A percentile compares a stretch with the other conserved stretches of the same genome.
These are phyloP conservation scores for Drosophila lacertosa DNA, from an alignment of 1,140 invertebrate genomes.

Conservation along the genomic window DNA sequence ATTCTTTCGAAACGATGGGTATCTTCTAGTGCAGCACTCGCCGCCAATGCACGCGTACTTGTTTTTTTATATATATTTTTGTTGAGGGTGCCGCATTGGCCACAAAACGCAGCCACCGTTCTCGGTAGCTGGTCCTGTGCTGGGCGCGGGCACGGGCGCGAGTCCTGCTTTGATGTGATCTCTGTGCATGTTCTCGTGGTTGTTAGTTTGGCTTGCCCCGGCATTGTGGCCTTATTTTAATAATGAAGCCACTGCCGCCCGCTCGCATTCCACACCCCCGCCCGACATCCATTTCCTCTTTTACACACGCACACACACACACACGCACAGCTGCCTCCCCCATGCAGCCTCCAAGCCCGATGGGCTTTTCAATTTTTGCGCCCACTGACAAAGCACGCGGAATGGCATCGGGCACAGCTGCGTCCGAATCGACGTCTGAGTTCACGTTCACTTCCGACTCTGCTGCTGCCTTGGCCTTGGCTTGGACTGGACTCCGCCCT, in stretches of 20 bases:
- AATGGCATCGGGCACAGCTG: conserved; percentile 60
- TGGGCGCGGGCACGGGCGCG: conserved; percentile 26
- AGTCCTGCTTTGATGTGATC: conserved; percentile 54
- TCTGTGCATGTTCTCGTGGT: conserved; percentile 44
- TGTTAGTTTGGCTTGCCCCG: conserved; percentile 32
- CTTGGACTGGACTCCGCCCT: background rate
- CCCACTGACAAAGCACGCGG: conserved; percentile 52
- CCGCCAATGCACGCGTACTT: no score
- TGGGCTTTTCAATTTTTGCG: conserved; percentile 20
- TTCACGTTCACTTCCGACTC: no score
- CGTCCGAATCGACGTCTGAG: background rate
- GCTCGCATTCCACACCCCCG: conserved; percentile 32
- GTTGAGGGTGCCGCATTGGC: conserved; percentile 65
- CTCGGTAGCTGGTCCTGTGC: conserved; percentile 42
- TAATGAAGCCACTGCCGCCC: conserved; percentile 62
- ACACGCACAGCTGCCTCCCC: conserved; percentile 2
- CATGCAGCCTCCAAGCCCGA: conserved; percentile 20
- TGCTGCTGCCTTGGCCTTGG: background rate
- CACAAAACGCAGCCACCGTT: conserved; percentile 59
- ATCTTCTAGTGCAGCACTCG: no score
- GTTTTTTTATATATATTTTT: conserved; percentile 24
- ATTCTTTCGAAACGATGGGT: no score
- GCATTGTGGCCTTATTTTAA: conserved; percentile 65
- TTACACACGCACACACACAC: background rate
- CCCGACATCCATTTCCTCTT: conserved; percentile 4